phyloP scores from a whole-genome alignment of 2,113 vertebrate species.

The Varanus komodoensis region DNA sequence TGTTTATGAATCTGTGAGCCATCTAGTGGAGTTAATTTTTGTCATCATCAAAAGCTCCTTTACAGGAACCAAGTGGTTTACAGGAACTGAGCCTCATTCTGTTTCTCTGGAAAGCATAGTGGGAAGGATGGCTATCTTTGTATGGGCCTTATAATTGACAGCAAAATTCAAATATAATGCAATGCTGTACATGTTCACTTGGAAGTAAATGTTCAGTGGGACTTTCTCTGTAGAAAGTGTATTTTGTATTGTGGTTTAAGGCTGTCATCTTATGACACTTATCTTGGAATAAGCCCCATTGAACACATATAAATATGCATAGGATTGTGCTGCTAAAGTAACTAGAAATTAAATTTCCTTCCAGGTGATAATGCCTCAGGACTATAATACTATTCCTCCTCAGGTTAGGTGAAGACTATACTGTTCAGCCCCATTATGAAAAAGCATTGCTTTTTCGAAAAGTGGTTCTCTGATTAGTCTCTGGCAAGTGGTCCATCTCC shows the following conservation, averaged over 20 bases:
- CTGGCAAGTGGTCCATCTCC: not conserved
- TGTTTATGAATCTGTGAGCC: slow-evolving; percentile 32
- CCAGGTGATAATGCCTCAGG: not conserved
- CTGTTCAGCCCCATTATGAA: not conserved
- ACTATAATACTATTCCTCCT: not conserved
- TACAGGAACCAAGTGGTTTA: not conserved
- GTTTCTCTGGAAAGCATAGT: not conserved
- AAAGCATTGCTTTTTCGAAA: not conserved
- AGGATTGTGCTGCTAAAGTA: not conserved
- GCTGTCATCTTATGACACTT: not conserved
- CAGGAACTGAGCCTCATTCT: not conserved
- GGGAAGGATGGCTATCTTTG: not conserved
- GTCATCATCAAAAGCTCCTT: not conserved
- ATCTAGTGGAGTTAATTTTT: slow-evolving; percentile 38
- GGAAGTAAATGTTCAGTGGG: not conserved
- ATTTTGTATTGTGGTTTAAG: not conserved
- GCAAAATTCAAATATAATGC: not conserved
- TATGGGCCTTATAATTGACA: not conserved
- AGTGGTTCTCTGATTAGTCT: not conserved
- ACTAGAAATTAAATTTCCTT: not conserved
- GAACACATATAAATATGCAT: not conserved
- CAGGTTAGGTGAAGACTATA: not conserved
- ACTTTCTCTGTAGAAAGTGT: not conserved
- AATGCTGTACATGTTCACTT: not conserved
- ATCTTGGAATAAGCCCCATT: not conserved